Percentiles rank a stretch among this genome's conserved stretches.
phyloP scores from a whole-genome alignment of 2,888 invertebrate genomes.

The Seira ritae region DNA sequence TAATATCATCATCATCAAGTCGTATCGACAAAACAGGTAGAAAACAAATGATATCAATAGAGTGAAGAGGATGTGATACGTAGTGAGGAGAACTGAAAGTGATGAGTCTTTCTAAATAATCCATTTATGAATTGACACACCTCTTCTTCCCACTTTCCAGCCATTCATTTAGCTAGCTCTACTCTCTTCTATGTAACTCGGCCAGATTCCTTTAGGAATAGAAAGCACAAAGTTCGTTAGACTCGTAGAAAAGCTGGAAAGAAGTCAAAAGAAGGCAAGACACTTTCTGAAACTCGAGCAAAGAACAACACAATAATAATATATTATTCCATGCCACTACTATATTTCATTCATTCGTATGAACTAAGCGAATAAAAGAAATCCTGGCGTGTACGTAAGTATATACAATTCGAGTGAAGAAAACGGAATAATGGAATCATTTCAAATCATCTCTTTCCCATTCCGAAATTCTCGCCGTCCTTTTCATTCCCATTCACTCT shows the following conservation, averaged over 20 bases:
- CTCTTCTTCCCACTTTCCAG: not conserved
- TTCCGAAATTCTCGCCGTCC: not conserved
- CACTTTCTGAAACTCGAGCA: no score
- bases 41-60: not conserved
- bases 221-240: not conserved
- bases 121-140: not conserved
- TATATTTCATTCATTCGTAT: no score
- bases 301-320: no score
- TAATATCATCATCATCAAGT: no score
- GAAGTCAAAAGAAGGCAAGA: no score
- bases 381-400: no score
- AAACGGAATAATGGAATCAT: constrained; percentile 17
- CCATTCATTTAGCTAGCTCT: not conserved
- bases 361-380: no score
- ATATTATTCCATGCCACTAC: no score
- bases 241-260: not conserved
- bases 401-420: not conserved
- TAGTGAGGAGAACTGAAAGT: not conserved
- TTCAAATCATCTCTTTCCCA: constrained; percentile 5
- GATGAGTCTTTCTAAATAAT: not conserved
- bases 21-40: not conserved
- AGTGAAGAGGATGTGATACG: not conserved
- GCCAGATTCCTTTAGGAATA: not conserved
- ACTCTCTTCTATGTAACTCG: no score
- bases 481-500: constrained; percentile 8